Evolutionary conservation across 1,140 invertebrate genomes (phyloP), one percentile per base, ranked within the genome.

Genomic region (Eubasilissa regina): DNA sequence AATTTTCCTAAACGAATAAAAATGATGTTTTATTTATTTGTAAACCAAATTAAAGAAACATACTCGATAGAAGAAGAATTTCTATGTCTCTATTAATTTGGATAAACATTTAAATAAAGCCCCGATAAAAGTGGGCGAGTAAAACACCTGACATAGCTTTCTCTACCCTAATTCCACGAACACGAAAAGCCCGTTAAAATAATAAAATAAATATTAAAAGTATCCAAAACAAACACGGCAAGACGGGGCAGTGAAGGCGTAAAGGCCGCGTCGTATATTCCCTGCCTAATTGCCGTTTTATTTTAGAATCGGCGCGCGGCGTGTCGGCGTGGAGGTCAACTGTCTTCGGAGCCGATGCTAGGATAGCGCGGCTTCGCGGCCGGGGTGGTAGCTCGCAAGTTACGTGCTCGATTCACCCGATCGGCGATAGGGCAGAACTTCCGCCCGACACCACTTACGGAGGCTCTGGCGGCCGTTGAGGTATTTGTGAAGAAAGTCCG

Each of bases 221-320:
- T 75, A 58, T 56, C 56, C 58, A 75, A 75, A 60, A 60, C 73
- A 75, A 75, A 56, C 53, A 75, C 73, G 53, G 73, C 73, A 43
- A 58, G 56, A 11, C 25, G 25, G 58, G 48, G 55, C 15, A 56
- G 56, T 47, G 15, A 66, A 10, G 12, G n/a, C n/a, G 19, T 51
- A 76, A 76, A 15, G 56, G 51, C 56, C 45, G 51, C 62, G 60
- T 62, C 77, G 77, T 79, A 73, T 78, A 81, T 81, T 81, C 75
- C 76, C 73, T 51, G 45, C 58, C 62, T 82, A 82, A 82, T 82
- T 82, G 81, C 55, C 78, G 75, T 82, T 82, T 82, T 82, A 82
- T 82, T 82, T 82, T 79, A 58, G 78, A 78, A 77, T 19, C 77
- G 72, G 44, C 13, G 43, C 62, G 48, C 55, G 80, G 80, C 77